Evolutionary conservation across 2,888 invertebrate genomes (phyloP).

Genomic region (Ophion ventricosus): DNA sequence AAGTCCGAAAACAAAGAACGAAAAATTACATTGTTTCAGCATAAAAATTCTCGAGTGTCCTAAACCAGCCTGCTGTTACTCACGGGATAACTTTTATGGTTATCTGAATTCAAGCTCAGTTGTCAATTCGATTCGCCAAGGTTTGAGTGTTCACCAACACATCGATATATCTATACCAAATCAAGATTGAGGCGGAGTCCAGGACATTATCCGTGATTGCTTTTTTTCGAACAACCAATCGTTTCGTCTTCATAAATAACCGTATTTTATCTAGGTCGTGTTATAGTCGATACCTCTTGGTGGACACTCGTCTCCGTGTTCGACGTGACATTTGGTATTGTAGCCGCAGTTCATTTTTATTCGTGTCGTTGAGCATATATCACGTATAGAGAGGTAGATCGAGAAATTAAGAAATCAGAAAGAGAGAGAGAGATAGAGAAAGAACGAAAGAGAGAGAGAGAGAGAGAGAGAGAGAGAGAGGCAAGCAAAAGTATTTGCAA

Average conservation of each 20-base stretch:
- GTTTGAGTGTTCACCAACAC: not conserved
- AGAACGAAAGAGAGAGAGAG: too few species aligned
- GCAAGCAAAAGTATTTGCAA: too few species aligned
- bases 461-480: too few species aligned
- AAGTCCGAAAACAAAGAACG: too few species aligned
- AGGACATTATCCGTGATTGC: conserved; percentile 3
- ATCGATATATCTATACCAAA: conserved; percentile 6
- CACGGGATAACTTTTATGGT: too few species aligned
- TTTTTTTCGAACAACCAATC: not conserved
- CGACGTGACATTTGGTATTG: conserved; percentile 9
- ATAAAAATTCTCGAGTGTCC: too few species aligned
- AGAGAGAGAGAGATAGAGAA: too few species aligned
- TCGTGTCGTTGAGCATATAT: not conserved
- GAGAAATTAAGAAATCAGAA: not conserved
- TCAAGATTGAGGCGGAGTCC: not conserved
- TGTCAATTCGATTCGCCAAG: not conserved
- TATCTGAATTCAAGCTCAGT: too few species aligned
- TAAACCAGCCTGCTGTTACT: too few species aligned
- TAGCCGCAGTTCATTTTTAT: not conserved
- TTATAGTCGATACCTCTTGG: conserved; percentile 23
- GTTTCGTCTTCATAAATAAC: not conserved
- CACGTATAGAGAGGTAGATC: not conserved
- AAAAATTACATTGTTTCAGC: too few species aligned
- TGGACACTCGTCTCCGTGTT: conserved; percentile 24
- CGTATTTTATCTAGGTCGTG: not conserved